Evolutionary conservation across 2,888 invertebrate genomes (phyloP).

Genomic region (Linnaemya vulpina): DNA sequence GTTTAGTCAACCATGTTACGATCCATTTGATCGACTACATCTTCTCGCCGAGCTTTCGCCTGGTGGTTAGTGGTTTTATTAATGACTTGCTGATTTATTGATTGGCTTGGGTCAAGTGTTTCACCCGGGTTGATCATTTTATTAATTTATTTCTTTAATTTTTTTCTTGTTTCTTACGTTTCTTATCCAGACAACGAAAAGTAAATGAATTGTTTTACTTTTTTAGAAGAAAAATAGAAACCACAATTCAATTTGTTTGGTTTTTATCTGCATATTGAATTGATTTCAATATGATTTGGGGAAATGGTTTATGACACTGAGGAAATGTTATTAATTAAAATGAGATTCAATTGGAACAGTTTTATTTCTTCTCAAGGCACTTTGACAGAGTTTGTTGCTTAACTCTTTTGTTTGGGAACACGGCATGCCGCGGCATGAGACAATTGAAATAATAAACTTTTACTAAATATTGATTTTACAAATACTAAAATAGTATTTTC

Average conservation of each 20-base stretch:
- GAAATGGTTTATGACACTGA: not conserved
- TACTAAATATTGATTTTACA: too few relatives aligned
- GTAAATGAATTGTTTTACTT: conserved; percentile 40
- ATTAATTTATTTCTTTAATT: conserved; percentile 63
- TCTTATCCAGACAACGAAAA: conserved; percentile 14
- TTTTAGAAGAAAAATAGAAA: too few relatives aligned
- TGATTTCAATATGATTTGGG: conserved; percentile 4
- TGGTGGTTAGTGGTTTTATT: conserved; percentile 73
- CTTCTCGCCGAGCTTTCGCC: not conserved
- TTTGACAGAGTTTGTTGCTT: not conserved
- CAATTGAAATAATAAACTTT: too few relatives aligned
- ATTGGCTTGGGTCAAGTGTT: conserved; percentile 80
- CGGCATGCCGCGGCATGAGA: too few relatives aligned
- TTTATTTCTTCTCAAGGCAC: not conserved
- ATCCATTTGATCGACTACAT: conserved; percentile 10
- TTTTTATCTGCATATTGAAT: not conserved
- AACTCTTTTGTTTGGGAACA: conserved; percentile 18
- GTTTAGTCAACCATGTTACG: conserved; percentile 64
- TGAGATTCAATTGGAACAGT: not conserved
- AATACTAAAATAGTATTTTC: too few relatives aligned
- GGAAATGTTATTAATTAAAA: not conserved
- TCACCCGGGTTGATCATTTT: conserved; percentile 69
- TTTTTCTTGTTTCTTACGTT: not conserved
- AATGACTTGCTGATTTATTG: conserved; percentile 82
- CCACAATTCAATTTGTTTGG: conserved; percentile 37